Evolutionary conservation across 2,113 vertebrate genomes (phyloP).

Genomic region (Lamprotornis superbus): DNA sequence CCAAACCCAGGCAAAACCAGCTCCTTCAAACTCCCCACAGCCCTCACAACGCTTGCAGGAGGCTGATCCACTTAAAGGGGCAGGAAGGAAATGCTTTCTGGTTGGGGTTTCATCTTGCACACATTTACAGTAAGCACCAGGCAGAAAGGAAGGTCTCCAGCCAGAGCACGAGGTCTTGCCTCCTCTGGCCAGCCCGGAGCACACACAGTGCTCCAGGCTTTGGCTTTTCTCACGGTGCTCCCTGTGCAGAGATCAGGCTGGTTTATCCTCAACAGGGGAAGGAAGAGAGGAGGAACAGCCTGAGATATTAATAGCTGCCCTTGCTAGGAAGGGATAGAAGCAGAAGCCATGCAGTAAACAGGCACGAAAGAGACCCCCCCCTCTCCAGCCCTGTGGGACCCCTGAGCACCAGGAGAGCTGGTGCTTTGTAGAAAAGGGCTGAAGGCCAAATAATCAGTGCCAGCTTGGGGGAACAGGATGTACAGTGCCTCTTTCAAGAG

Average conservation of each 20-base stretch:
- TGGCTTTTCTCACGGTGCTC: constrained; percentile 7
- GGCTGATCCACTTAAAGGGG: background rate
- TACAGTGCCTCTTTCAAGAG: background rate
- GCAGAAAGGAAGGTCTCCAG: background rate
- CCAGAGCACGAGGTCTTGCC: background rate
- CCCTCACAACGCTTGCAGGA: fast-evolving
- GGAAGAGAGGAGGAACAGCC: constrained; percentile 15
- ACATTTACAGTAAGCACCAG: constrained; percentile 15
- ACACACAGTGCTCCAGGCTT: background rate
- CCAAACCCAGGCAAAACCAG: background rate
- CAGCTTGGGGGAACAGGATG: background rate
- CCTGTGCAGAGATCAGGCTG: background rate
- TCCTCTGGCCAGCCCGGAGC: fast-evolving
- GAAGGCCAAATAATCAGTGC: background rate
- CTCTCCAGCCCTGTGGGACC: background rate
- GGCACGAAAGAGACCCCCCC: background rate
- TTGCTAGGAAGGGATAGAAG: background rate
- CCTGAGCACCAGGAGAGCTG: background rate
- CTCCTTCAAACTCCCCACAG: background rate
- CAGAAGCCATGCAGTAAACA: background rate
- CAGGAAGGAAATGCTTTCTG: constrained; percentile 57
- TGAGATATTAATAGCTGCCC: constrained; percentile 2
- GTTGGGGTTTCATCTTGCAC: constrained; percentile 42
- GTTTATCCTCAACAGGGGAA: background rate
- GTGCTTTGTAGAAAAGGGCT: background rate